Percentiles rank a stretch among this genome's conserved stretches.
Conservation (phyloP, 2,888 invertebrate species). For the Clepsis dumicolana region DNA sequence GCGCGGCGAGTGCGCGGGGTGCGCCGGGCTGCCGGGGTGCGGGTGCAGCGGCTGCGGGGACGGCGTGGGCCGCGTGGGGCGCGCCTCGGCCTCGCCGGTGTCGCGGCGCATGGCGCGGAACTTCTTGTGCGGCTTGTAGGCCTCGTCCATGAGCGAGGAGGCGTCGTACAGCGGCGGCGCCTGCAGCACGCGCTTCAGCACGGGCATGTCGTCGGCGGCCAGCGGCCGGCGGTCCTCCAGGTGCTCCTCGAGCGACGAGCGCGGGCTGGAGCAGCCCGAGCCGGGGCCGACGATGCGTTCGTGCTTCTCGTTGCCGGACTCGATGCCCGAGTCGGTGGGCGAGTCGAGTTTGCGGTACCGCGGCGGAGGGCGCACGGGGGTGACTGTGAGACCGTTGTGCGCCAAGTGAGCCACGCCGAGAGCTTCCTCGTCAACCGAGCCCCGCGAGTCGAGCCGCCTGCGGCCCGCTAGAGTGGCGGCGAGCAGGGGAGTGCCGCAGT, state of each 20-base stretch:
- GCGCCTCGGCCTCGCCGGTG: constrained; percentile 90
- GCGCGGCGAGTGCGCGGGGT: constrained; percentile 84
- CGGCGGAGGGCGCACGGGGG: constrained; percentile 88
- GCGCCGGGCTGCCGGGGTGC: constrained; percentile 73
- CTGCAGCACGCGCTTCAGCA: constrained; percentile 95
- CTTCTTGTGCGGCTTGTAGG: constrained; percentile 98
- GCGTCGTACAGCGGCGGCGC: constrained; percentile 97
- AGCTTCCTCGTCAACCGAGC: constrained; percentile 91
- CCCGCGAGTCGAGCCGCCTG: constrained; percentile 91
- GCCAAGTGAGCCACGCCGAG: constrained; percentile 90
- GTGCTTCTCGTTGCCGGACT: constrained; percentile 95
- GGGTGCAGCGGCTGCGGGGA: constrained; percentile 85
- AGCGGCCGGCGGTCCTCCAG: constrained; percentile 86
- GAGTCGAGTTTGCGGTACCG: constrained; percentile 95
- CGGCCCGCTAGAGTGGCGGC: constrained; percentile 92
- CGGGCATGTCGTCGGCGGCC: constrained; percentile 95
- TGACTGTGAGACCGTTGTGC: constrained; percentile 91
- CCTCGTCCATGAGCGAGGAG: constrained; percentile 96
- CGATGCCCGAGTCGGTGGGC: constrained; percentile 97
- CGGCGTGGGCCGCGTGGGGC: constrained; percentile 75
- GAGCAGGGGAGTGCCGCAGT: constrained; percentile 91
- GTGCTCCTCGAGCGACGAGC: constrained; percentile 93
- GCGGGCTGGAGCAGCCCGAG: constrained; percentile 94
- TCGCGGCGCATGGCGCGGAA: constrained; percentile 95
- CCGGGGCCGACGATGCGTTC: constrained; percentile 90